Evolutionary conservation across 2,113 vertebrate species (phyloP), one percentile per base, ranked within the genome.

Genomic region (Acrocephalus kingi): DNA sequence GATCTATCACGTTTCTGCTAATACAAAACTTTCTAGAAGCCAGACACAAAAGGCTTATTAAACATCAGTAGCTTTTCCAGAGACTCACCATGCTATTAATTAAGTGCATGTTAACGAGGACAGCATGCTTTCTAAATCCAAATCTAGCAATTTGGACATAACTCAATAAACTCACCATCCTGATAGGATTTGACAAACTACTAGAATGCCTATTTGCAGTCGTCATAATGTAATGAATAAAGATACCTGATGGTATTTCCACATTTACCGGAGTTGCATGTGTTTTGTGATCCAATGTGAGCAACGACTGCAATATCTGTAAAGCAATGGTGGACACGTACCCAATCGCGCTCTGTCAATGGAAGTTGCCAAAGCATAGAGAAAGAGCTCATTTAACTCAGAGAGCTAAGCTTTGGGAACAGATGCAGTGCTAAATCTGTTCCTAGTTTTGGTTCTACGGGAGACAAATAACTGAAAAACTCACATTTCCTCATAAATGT

Each of bases 301-400:
- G 15, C 45, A 81, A 52, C 23, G 45, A 41, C 56, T 76, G 28
- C 13, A 55, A 3, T 48, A 15, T 41, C 39, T 77, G 17, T 45
- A 25, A 68, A 33, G 21, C 35, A 9, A 0, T 27, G 6, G 24
- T 48, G 33, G 39, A 87, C 63, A 35, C 8, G 7, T 35, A 58
- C n/a, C 56, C 0, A 0, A 25, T 39, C 0, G 0, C 1, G 16
- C 31, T 62, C 30, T 15, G 25, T 69, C 46, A 25, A 1, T 54
- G 54, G 41, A 85, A 72, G 35, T 20, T 63, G 52, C 39, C 0
- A 0, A 35, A 89, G 63, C 10, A 41, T 3, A 33, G 45, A 74
- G 43, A 51, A 43, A 73, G 39, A 89, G 17, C 41, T 74, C 68
- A 19, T 61, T 37, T 74, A 71, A 79, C 35, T 46, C 1, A 0